Percentiles rank a stretch among this genome's conserved stretches.
These are phyloP conservation scores for Sciurus vulgaris DNA, from an alignment of 2,797 vertebrate genomes.

Conservation along the genomic window DNA sequence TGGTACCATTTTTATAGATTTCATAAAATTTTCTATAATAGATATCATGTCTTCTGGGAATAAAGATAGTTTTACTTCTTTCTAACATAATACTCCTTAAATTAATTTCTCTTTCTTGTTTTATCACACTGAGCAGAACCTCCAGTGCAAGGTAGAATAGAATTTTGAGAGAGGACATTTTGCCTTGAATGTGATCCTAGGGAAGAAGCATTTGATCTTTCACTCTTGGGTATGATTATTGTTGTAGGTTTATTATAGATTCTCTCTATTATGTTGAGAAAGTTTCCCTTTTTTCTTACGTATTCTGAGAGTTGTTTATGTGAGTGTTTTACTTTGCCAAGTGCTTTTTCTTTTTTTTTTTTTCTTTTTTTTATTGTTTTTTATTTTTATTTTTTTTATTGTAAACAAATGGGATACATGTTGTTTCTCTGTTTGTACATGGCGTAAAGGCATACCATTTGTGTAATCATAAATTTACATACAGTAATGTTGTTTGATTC, in stretches of 20 bases:
- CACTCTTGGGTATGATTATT: not conserved
- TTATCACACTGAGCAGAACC: not conserved
- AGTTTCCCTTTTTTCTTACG: not conserved
- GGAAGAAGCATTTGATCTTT: not conserved
- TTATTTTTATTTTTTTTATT: no score
- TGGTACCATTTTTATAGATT: slow-evolving; percentile 20
- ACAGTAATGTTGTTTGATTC: no score
- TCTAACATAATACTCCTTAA: not conserved
- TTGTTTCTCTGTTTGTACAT: no score
- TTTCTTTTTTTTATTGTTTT: no score
- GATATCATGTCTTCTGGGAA: not conserved
- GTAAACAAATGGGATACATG: no score
- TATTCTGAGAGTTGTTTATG: not conserved
- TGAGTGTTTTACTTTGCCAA: not conserved
- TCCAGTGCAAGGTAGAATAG: not conserved
- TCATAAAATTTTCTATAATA: not conserved
- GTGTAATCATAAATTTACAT: no score
- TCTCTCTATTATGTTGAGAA: slow-evolving; percentile 14
- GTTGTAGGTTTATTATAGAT: not conserved
- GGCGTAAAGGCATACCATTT: no score
- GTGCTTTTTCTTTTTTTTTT: slow-evolving; percentile 51
- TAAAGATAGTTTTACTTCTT: slow-evolving; percentile 13
- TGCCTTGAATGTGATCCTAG: not conserved
- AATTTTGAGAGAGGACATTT: not conserved
- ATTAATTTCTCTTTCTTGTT: slow-evolving; percentile 8